A percentile compares a stretch with the other conserved stretches of the same genome.
Conservation (phyloP, 2,888 invertebrate species). For the Saturnia japonica region DNA sequence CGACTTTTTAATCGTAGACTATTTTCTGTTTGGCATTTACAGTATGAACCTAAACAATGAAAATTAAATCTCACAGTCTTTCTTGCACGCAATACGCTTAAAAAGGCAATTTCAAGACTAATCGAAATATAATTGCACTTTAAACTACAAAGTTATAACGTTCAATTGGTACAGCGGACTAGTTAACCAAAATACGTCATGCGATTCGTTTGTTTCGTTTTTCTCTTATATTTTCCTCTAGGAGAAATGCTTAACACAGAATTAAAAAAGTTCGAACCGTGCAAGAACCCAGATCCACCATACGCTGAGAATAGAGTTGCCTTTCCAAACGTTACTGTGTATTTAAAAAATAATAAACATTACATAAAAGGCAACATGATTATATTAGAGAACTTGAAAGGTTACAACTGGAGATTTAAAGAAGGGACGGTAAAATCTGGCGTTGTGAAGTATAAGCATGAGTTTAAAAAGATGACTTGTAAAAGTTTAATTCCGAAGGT, state of each 20-base stretch:
- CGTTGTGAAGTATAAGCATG: conserved; percentile 29
- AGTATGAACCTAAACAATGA: too few species aligned
- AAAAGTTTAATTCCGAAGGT: conserved; percentile 40
- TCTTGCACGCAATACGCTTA: too few species aligned
- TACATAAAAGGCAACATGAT: conserved; percentile 40
- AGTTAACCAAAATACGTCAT: conserved; percentile 3
- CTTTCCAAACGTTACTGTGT: conserved; percentile 24
- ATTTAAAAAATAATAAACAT: conserved; percentile 33
- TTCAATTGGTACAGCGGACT: neutral
- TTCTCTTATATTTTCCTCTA: neutral
- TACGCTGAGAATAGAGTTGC: conserved; percentile 31
- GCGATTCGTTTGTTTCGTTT: neutral
- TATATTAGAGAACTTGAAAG: conserved; percentile 36
- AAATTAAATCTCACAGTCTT: too few species aligned
- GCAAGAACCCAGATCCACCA: conserved; percentile 37
- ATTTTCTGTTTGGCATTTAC: too few species aligned
- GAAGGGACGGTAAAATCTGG: conserved; percentile 33
- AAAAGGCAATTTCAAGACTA: neutral
- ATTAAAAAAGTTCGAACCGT: conserved; percentile 31
- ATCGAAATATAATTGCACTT: conserved; percentile 9
- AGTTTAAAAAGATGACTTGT: conserved; percentile 39
- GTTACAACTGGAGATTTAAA: conserved; percentile 37
- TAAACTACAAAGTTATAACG: neutral
- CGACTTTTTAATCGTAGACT: too few species aligned
- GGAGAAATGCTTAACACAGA: conserved; percentile 27